Base-by-base conservation (phyloP, 1,140 invertebrate genomes). In the Drosophila aff. region DNA sequence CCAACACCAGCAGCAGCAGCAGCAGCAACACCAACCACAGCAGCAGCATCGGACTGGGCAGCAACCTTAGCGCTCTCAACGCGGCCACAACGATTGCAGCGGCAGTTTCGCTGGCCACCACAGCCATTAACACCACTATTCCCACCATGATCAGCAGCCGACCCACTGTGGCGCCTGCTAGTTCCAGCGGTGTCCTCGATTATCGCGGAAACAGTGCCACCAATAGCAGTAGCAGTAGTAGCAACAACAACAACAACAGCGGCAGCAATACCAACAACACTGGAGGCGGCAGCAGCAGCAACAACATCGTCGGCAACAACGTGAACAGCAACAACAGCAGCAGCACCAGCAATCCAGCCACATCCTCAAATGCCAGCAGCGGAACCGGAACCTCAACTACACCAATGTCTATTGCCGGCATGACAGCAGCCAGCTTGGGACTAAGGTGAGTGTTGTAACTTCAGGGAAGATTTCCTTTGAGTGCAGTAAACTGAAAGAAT, bases 111-210 rank as follows among this genome's bases (percentile, higher is more conserved):
- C 36, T 90, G 59, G 85, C 85, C 38, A 90, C 86, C 38, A 91
- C 84, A 13, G 91, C 91, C 7, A 91, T 90, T 16, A 92, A 86
- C 33, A 92, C 91, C 44, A 90, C 91, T 18, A 87, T 87, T 21
- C 84, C 90, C 49, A 85, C 84, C 53, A 85, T 84, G 74, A 69
- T 64, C 4, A 87, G 75, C 40, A 89, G 75, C 43, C 81, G 84
- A 5, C 47, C 81, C 4, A 81, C 78, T 8, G 67, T 79, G 36
- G 77, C 77, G 18, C 43, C 76, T 15, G 77, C 76, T 50, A 90
- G 69, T 26, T 80, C 66, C 18, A 90, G 64, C 44, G 75, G 85
- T n/a, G 65, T 90, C 3, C 43, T 90, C 2, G 84, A 89, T 50
- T 87, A 84, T 44, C 84, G 84, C 21, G 60, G 60, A 15, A 59